These are phyloP conservation scores for Sepiola atlantica DNA, from an alignment of 2,888 invertebrate species.

Conservation along the genomic window DNA sequence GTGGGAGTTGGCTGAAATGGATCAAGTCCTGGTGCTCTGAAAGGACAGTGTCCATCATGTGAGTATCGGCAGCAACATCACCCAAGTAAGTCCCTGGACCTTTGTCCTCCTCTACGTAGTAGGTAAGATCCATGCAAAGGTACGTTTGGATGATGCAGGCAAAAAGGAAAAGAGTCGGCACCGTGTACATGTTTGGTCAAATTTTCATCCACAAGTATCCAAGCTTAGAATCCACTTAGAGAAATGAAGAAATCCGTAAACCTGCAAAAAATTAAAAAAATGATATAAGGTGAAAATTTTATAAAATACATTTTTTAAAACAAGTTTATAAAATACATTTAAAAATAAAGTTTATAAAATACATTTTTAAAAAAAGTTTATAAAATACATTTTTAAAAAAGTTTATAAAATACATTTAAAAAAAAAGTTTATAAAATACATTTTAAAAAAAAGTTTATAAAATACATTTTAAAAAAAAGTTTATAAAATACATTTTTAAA, in stretches of 20 bases:
- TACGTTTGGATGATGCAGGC: not conserved
- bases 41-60: not conserved
- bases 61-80: not conserved
- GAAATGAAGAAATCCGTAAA: not conserved
- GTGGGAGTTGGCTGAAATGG: not conserved
- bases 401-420: too few species aligned
- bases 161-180: not conserved
- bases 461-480: too few species aligned
- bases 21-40: not conserved
- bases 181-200: not conserved
- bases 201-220: not conserved
- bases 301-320: not conserved
- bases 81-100: not conserved
- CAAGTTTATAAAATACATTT: not conserved
- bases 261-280: not conserved
- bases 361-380: too few species aligned
- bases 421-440: too few species aligned
- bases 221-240: constrained; percentile 14
- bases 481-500: too few species aligned
- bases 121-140: not conserved
- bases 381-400: too few species aligned
- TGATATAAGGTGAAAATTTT: not conserved
- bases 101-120: constrained; percentile 1
- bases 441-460: too few species aligned
- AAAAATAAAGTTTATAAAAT: too few species aligned